Conservation (phyloP, 2,113 vertebrate genomes). For the Hystrix brachyura region DNA sequence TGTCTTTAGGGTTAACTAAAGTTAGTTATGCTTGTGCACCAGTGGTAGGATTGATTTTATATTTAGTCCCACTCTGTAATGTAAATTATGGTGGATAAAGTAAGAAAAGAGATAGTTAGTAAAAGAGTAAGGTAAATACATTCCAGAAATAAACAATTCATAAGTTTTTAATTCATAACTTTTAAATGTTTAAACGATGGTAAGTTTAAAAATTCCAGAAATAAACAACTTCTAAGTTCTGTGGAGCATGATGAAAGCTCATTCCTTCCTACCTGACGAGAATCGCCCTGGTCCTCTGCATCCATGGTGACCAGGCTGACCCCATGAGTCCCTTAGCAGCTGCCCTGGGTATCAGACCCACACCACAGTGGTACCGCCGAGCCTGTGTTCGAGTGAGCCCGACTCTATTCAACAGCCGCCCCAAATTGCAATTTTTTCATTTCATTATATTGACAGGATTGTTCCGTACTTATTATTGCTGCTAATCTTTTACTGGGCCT, state of each 20-base stretch:
- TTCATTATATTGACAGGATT: neutral
- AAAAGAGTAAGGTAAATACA: neutral
- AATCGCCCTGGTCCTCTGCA: neutral
- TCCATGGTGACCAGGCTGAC: neutral
- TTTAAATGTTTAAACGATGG: neutral
- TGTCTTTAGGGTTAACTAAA: neutral
- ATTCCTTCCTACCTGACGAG: neutral
- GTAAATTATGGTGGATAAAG: neutral
- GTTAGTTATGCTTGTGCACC: neutral
- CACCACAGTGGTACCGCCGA: neutral
- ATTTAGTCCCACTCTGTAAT: neutral
- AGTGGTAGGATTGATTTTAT: neutral
- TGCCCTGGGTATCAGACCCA: neutral
- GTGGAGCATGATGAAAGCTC: neutral
- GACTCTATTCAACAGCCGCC: neutral
- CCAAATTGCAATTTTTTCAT: neutral
- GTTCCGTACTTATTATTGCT: neutral
- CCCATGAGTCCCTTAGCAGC: neutral
- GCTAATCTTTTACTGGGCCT: neutral
- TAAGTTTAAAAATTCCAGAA: neutral
- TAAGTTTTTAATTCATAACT: neutral
- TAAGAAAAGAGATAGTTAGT: neutral
- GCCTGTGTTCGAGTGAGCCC: neutral
- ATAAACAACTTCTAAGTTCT: neutral
- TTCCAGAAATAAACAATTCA: neutral